Percentiles rank a stretch among this genome's conserved stretches.
Conservation (phyloP, 2,888 invertebrate genomes). For the Mythimna pallens region DNA sequence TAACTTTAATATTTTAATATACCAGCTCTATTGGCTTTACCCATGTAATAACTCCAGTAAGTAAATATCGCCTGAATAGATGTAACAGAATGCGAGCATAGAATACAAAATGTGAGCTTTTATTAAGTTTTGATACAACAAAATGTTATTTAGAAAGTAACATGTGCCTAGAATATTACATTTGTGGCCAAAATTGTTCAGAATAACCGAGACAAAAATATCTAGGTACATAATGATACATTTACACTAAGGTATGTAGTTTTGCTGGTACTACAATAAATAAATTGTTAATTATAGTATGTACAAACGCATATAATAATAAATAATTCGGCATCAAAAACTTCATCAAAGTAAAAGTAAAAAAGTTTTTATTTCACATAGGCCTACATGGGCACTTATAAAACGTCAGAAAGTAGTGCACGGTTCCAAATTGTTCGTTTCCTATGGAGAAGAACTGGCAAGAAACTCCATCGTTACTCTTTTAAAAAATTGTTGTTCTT, state of each 20-base stretch:
- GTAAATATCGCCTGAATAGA: constrained; percentile 18
- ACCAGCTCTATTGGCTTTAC: background rate
- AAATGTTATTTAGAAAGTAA: constrained; percentile 61
- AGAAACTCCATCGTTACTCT: no score
- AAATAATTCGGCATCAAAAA: no score
- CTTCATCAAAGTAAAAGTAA: no score
- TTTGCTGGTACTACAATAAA: no score
- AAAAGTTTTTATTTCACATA: no score
- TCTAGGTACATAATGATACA: constrained; percentile 6
- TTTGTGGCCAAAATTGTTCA: constrained; percentile 21
- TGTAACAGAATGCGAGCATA: constrained; percentile 43
- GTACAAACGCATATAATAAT: no score
- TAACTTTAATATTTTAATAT: background rate
- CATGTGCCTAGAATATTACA: constrained; percentile 44
- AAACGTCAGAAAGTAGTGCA: no score
- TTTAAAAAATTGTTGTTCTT: no score
- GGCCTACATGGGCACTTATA: no score
- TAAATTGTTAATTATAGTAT: no score
- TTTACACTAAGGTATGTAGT: background rate
- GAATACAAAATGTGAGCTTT: constrained; percentile 59
- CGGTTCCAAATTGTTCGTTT: no score
- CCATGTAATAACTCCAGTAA: constrained; percentile 17
- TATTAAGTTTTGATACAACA: constrained; percentile 63
- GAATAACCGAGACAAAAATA: constrained; percentile 8
- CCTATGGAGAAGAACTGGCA: no score